A percentile compares a stretch with the other conserved stretches of the same genome.
Evolutionary conservation across 2,888 invertebrate species (phyloP).

Genomic region (Cataglyphis altisquamis): DNA sequence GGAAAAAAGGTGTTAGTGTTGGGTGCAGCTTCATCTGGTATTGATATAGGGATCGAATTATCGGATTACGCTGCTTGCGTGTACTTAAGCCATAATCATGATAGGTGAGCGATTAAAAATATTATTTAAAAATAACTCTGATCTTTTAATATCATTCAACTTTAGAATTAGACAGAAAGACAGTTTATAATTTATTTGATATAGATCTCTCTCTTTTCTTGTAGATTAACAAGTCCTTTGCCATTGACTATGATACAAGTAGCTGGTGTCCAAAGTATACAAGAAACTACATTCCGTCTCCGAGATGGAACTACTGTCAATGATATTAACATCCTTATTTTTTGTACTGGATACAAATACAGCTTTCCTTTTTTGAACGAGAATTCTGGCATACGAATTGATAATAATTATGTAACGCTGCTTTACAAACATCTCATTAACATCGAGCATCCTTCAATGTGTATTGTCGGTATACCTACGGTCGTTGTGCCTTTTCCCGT

Average conservation of each 20-base stretch:
- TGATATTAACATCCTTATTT: slow-evolving; percentile 89
- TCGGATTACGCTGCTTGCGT: slow-evolving; percentile 87
- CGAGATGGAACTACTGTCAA: slow-evolving; percentile 88
- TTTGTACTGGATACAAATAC: slow-evolving; percentile 92
- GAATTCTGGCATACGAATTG: slow-evolving; percentile 88
- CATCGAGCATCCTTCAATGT: slow-evolving; percentile 91
- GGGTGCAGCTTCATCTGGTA: slow-evolving; percentile 92
- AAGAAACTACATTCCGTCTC: slow-evolving; percentile 87
- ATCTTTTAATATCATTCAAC: neutral
- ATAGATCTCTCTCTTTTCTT: neutral
- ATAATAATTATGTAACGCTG: slow-evolving; percentile 90
- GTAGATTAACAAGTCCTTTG: slow-evolving; percentile 86
- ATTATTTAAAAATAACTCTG: neutral
- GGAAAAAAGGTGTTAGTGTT: slow-evolving; percentile 89
- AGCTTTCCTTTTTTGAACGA: slow-evolving; percentile 90
- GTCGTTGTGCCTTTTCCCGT: slow-evolving; percentile 90
- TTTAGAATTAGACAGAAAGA: neutral
- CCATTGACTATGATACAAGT: slow-evolving; percentile 87
- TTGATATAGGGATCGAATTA: slow-evolving; percentile 91
- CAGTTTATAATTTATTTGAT: neutral
- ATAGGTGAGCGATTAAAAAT: slow-evolving; percentile 78
- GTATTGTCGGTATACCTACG: slow-evolving; percentile 91
- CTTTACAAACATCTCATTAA: slow-evolving; percentile 93
- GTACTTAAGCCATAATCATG: slow-evolving; percentile 88
- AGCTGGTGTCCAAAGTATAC: slow-evolving; percentile 87